Evolutionary conservation across 2,797 vertebrate genomes (phyloP), one percentile per base, ranked within the genome.

Genomic region (Percopsis omiscomaycus): DNA sequence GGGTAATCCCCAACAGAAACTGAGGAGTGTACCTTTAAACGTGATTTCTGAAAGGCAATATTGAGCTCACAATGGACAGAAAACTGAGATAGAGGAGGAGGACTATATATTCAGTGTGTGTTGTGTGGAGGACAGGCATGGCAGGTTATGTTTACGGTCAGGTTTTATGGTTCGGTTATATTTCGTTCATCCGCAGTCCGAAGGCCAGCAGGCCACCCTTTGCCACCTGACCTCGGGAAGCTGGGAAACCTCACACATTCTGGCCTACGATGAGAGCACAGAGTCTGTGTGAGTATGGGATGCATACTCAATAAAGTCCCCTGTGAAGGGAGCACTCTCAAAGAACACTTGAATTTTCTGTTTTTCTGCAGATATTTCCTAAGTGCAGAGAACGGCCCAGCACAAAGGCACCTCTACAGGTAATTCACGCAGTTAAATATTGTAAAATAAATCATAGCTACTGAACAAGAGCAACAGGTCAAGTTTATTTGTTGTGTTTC

Each of bases 221-320:
- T 86, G 73, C 1, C 89, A 89, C 73, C 79, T 93, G 71, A 92
- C 90, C 55, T 93, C 91, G 3, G 91, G 92, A 29, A 85, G 75
- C 82, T 93, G 92, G 91, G 91, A 93, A n/a, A 91, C 92, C 11
- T 76, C 86, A 52, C 61, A 74, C 2, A 81, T 92, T 45, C 66
- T 91, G 64, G 81, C 77, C 2, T 91, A 83, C 3, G 89, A 91
- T 13, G 83, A 93, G 71, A 76, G 3, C 29, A 56, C 51, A 8
- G 59, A 81, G 46, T 72, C 68, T 5, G 52, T 92, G 92, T 93
- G 65, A 88, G 90, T 54, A 6, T 2, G 28, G 54, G 4, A 14
- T 6, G 49, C 6, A n/a, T 16, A 62, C 13, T 42, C 14, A 8
- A 15, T 3, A 29, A 1, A 60, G 3, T 32, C 22, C 5, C 29